Evolutionary conservation across 2,113 vertebrate genomes (phyloP).

Genomic region (Aspiorhynchus laticeps): DNA sequence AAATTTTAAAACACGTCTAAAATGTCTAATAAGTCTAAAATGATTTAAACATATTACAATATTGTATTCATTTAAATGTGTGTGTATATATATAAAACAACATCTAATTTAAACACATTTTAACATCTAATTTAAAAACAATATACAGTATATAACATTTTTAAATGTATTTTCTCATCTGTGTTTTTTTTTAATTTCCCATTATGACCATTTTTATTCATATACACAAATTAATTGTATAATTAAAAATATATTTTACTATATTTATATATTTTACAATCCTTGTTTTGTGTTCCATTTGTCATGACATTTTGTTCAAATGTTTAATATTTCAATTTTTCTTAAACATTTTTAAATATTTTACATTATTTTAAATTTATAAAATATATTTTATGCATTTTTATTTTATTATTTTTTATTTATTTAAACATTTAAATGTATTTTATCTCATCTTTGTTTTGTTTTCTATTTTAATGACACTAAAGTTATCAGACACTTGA

Average conservation of each 20-base stretch:
- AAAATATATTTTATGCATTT: background rate
- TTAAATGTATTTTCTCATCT: background rate
- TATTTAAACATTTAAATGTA: background rate
- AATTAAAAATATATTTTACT: too few species aligned
- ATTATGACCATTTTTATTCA: background rate
- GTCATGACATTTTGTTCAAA: background rate
- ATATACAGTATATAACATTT: too few species aligned
- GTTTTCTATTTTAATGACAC: background rate
- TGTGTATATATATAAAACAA: too few species aligned
- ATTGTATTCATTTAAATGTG: too few species aligned
- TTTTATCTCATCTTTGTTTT: background rate
- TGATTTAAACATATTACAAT: too few species aligned
- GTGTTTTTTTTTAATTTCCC: background rate
- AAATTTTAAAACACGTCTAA: background rate
- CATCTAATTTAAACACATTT: too few species aligned
- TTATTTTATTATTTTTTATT: too few species aligned
- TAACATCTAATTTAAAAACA: too few species aligned
- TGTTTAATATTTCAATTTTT: background rate
- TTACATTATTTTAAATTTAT: too few species aligned
- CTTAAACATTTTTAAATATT: too few species aligned
- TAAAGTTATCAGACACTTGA: background rate
- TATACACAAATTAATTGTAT: too few species aligned
- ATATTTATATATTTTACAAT: too few species aligned
- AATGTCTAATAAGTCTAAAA: background rate
- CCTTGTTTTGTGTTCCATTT: background rate